Percentiles rank a stretch among this genome's conserved stretches.
These are phyloP conservation scores for Phalacrocorax brasilianus DNA, from an alignment of 2,113 vertebrate species.

Conservation along the genomic window DNA sequence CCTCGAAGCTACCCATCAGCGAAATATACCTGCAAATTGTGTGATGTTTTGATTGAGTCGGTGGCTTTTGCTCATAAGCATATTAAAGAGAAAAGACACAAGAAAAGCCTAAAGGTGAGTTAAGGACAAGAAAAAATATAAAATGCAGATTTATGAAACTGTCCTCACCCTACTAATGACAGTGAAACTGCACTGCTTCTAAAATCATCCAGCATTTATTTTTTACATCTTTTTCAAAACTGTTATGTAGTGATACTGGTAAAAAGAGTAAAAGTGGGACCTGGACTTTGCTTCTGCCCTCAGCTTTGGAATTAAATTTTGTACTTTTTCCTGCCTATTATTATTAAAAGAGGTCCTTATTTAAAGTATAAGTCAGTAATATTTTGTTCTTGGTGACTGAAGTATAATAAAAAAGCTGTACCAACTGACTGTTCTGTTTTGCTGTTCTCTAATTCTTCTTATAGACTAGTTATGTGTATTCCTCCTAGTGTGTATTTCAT, in stretches of 20 bases:
- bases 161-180: background rate
- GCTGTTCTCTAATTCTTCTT: background rate
- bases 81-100: slow-evolving; percentile 90
- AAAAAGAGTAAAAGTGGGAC: background rate
- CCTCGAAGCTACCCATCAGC: slow-evolving; percentile 81
- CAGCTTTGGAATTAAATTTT: background rate
- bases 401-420: background rate
- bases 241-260: background rate
- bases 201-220: background rate
- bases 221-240: background rate
- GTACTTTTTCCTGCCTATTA: background rate
- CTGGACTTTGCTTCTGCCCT: background rate
- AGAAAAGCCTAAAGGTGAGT: slow-evolving; percentile 85
- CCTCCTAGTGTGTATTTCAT: background rate
- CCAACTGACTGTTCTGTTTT: background rate
- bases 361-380: background rate
- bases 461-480: background rate
- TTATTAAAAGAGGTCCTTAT: background rate
- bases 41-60: slow-evolving; percentile 86
- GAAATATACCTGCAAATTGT: slow-evolving; percentile 84
- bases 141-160: background rate
- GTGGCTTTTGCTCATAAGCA: slow-evolving; percentile 86
- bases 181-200: background rate
- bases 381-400: background rate
- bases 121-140: background rate